Percentiles rank a stretch among this genome's conserved stretches.
phyloP scores from a whole-genome alignment of 2,888 invertebrate genomes.

The Drosophila neonasuta region DNA sequence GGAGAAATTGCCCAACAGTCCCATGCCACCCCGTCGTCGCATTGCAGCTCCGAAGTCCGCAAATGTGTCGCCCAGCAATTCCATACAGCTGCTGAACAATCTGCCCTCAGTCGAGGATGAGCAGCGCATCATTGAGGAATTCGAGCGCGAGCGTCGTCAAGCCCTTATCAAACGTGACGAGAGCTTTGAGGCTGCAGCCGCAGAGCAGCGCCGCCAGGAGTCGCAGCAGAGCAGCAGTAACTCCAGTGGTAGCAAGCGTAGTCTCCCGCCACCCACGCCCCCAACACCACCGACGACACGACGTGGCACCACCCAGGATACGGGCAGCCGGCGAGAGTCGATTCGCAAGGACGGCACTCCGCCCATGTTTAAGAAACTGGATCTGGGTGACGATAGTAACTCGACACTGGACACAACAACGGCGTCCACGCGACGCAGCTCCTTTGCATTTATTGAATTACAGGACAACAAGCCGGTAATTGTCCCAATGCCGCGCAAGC shows the following conservation, averaged over 20 bases:
- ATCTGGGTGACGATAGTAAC: slow-evolving; percentile 57
- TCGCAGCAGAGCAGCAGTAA: slow-evolving; percentile 59
- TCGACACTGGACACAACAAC: slow-evolving; percentile 61
- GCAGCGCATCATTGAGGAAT: slow-evolving; percentile 75
- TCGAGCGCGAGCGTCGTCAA: slow-evolving; percentile 79
- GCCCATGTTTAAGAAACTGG: slow-evolving; percentile 75
- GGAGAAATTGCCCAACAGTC: slow-evolving; percentile 77
- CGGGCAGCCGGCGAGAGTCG: slow-evolving; percentile 46
- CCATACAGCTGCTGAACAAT: slow-evolving; percentile 71
- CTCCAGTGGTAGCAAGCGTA: slow-evolving; percentile 61
- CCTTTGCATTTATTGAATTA: slow-evolving; percentile 79
- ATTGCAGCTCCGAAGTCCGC: slow-evolving; percentile 28
- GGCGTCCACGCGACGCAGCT: slow-evolving; percentile 72
- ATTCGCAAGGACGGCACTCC: slow-evolving; percentile 65
- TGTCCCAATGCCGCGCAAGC: slow-evolving; percentile 77
- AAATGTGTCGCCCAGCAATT: slow-evolving; percentile 58
- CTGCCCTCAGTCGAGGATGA: slow-evolving; percentile 55
- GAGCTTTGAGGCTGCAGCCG: slow-evolving; percentile 67
- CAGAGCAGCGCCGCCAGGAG: slow-evolving; percentile 57
- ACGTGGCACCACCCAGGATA: slow-evolving; percentile 64
- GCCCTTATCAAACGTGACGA: slow-evolving; percentile 79
- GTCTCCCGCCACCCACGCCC: slow-evolving; percentile 61
- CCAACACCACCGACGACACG: slow-evolving; percentile 44
- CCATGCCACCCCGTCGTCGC: slow-evolving; percentile 70
- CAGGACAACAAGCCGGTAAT: slow-evolving; percentile 73